Percentiles rank a stretch among this genome's conserved stretches.
Evolutionary conservation across 2,888 invertebrate genomes (phyloP).

Genomic region (Perdita meconis): DNA sequence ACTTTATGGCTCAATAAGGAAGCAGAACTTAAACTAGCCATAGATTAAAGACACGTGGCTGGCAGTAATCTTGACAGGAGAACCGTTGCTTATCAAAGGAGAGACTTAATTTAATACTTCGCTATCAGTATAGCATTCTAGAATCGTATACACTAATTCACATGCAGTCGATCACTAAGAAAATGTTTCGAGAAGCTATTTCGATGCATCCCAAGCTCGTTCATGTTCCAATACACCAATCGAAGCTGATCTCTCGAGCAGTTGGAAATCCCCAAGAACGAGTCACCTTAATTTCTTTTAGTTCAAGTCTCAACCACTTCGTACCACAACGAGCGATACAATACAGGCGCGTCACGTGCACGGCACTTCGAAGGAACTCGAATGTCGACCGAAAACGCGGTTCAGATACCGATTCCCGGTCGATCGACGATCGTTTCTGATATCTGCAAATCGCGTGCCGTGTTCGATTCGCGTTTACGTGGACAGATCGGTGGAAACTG

Average conservation of each 20-base stretch:
- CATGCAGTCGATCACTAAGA: too few relatives aligned
- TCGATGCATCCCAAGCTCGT: constrained; percentile 39
- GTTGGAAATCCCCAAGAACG: not conserved
- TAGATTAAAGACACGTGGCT: not conserved
- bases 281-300: not conserved
- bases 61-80: not conserved
- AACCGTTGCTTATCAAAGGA: not conserved
- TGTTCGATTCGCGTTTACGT: constrained; percentile 6
- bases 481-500: constrained; percentile 52
- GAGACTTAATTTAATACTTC: not conserved
- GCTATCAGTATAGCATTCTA: not conserved
- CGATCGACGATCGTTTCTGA: not conserved
- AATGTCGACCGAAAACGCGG: not conserved
- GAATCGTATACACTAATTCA: not conserved
- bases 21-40: not conserved
- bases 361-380: not conserved
- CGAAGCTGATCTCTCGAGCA: not conserved
- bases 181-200: not conserved
- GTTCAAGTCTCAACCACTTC: not conserved
- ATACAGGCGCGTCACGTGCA: not conserved
- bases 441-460: not conserved
- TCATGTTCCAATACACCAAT: constrained; percentile 2
- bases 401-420: not conserved
- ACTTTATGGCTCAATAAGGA: not conserved
- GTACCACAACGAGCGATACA: not conserved